These are phyloP conservation scores for Noctua janthe DNA, from an alignment of 2,888 invertebrate genomes.

Conservation along the genomic window DNA sequence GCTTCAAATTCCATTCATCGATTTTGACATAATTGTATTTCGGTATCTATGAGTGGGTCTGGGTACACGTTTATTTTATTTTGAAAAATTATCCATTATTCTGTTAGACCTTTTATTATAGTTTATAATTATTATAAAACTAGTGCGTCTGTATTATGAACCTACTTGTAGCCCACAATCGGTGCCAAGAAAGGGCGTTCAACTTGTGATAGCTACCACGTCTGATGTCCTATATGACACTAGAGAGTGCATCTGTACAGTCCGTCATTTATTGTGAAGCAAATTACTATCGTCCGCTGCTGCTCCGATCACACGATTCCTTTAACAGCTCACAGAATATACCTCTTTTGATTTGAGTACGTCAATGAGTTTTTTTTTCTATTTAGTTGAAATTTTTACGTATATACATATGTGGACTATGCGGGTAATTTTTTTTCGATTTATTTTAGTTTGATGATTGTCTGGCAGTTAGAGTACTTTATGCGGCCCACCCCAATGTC, in stretches of 20 bases:
- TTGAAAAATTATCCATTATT: neutral
- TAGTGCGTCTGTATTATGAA: slow-evolving; percentile 1
- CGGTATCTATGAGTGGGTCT: neutral
- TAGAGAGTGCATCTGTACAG: slow-evolving; percentile 74
- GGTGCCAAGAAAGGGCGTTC: slow-evolving; percentile 86
- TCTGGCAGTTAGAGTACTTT: neutral
- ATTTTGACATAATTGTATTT: neutral
- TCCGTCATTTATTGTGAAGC: slow-evolving; percentile 85
- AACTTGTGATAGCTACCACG: slow-evolving; percentile 83
- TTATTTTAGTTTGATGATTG: neutral
- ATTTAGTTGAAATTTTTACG: neutral
- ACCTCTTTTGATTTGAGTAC: slow-evolving; percentile 4
- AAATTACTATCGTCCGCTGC: slow-evolving; percentile 78
- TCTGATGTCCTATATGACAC: slow-evolving; percentile 75
- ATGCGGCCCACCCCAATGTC: neutral
- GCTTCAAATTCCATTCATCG: neutral
- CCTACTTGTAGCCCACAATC: slow-evolving; percentile 68
- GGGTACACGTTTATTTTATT: neutral
- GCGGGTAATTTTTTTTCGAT: neutral
- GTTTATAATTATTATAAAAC: slow-evolving; percentile 10
- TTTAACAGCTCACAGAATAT: slow-evolving; percentile 34
- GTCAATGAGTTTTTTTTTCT: slow-evolving; percentile 4
- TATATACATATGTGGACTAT: neutral
- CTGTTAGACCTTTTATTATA: neutral
- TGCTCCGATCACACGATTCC: slow-evolving; percentile 68